Evolutionary conservation across 2,113 vertebrate genomes (phyloP).

Genomic region (Eurystomus gularis): DNA sequence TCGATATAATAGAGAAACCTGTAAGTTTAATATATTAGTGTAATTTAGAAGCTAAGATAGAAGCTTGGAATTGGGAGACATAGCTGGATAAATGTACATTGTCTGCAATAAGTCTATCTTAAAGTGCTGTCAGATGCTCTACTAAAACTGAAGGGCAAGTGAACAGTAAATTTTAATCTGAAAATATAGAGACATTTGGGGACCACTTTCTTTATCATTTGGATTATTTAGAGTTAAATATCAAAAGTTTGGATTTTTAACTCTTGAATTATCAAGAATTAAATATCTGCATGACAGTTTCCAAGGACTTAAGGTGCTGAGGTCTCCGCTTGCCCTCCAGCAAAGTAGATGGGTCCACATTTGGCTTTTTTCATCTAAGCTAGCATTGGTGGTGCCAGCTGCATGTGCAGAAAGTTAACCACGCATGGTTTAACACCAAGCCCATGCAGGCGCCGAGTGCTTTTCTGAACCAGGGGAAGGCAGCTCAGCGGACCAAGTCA

Average conservation of each 20-base stretch:
- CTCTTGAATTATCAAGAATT: neutral
- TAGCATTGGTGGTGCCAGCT: neutral
- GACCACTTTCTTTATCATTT: neutral
- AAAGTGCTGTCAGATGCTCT: neutral
- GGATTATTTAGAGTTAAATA: neutral
- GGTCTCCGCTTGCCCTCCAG: neutral
- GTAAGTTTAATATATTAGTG: neutral
- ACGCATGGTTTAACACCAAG: neutral
- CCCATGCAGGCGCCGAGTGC: neutral
- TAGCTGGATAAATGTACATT: neutral
- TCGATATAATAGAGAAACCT: neutral
- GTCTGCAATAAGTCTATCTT: neutral
- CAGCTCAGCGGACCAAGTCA: neutral
- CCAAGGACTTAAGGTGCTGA: neutral
- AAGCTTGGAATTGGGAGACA: neutral
- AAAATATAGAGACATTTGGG: neutral
- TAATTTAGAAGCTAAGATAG: neutral
- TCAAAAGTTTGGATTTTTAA: neutral
- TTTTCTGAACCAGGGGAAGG: neutral
- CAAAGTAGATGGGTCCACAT: neutral
- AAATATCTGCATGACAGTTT: neutral
- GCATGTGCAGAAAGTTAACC: neutral
- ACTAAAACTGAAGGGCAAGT: neutral
- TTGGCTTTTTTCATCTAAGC: neutral
- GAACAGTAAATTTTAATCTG: neutral